Conservation (phyloP, 1,140 invertebrate genomes). For the Aethina tumida region DNA sequence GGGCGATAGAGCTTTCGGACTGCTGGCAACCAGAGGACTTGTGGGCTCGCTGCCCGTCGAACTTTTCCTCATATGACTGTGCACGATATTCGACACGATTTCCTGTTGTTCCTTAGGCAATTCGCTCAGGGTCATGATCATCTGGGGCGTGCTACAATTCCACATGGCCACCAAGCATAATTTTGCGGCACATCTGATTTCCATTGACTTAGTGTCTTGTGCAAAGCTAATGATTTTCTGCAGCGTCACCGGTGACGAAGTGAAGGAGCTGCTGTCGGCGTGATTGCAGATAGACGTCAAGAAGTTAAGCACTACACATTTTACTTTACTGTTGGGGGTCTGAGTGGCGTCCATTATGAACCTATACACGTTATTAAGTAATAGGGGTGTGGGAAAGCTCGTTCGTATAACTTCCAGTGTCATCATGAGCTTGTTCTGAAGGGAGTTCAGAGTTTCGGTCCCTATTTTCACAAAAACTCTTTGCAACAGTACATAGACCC, state of each 20-base stretch:
- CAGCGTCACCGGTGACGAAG: constrained; percentile 42
- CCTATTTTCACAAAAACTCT: constrained; percentile 79
- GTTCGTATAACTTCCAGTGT: constrained; percentile 79
- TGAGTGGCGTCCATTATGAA: constrained; percentile 82
- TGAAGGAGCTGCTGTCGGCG: constrained; percentile 35
- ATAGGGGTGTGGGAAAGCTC: constrained; percentile 50
- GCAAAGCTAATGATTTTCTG: constrained; percentile 55
- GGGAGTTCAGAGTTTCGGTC: constrained; percentile 78
- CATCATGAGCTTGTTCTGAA: constrained; percentile 80
- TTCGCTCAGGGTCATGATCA: constrained; percentile 71
- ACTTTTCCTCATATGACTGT: constrained; percentile 63
- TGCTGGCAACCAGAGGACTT: constrained; percentile 25
- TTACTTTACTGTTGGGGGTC: constrained; percentile 80
- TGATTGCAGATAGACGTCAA: constrained; percentile 57
- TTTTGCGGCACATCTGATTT: constrained; percentile 69
- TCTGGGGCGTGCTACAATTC: constrained; percentile 79
- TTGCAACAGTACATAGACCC: constrained; percentile 79
- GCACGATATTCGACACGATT: constrained; percentile 71
- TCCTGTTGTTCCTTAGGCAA: constrained; percentile 77
- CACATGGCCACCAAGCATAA: constrained; percentile 76
- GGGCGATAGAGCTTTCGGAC: constrained; percentile 35
- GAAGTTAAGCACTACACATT: constrained; percentile 50
- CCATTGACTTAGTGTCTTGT: constrained; percentile 60
- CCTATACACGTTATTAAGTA: constrained; percentile 50
- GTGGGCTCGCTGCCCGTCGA: constrained; percentile 43